phyloP scores from a whole-genome alignment of 2,888 invertebrate species.

The Mythimna impura region DNA sequence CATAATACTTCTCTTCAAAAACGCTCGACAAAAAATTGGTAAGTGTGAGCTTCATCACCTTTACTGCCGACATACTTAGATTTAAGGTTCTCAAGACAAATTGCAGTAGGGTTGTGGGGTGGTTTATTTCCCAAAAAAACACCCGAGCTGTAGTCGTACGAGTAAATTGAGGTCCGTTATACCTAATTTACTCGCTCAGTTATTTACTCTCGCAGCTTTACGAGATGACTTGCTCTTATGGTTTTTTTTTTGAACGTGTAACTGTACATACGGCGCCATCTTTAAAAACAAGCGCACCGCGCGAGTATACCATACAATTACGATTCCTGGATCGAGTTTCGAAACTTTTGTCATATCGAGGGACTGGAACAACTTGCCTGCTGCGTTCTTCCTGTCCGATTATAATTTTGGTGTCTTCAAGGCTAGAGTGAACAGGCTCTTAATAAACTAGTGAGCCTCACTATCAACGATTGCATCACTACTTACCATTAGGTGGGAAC shows the following conservation, averaged over 20 bases:
- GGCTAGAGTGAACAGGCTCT: too few species aligned
- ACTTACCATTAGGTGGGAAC: too few species aligned
- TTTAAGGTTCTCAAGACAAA: conserved; percentile 20
- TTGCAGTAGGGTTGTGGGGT: background rate
- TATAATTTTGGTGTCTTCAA: too few species aligned
- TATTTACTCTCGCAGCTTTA: conserved; percentile 22
- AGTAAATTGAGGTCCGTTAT: conserved; percentile 38
- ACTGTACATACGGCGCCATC: background rate
- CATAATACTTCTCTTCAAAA: background rate
- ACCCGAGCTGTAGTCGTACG: conserved; percentile 14
- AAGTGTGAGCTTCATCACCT: conserved; percentile 13
- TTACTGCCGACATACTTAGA: background rate
- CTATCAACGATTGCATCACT: too few species aligned
- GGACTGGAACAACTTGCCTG: too few species aligned
- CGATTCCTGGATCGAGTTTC: too few species aligned
- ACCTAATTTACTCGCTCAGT: conserved; percentile 41
- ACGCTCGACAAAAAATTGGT: background rate
- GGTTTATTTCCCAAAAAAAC: conserved; percentile 39
- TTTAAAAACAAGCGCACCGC: background rate
- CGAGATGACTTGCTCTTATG: conserved; percentile 32
- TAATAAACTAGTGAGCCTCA: too few species aligned
- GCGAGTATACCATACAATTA: too few species aligned
- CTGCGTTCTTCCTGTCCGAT: too few species aligned
- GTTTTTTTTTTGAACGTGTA: conserved; percentile 15
- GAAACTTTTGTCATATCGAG: too few species aligned